These are phyloP conservation scores for Danionella dracula DNA, from an alignment of 2,797 vertebrate species.

Conservation along the genomic window DNA sequence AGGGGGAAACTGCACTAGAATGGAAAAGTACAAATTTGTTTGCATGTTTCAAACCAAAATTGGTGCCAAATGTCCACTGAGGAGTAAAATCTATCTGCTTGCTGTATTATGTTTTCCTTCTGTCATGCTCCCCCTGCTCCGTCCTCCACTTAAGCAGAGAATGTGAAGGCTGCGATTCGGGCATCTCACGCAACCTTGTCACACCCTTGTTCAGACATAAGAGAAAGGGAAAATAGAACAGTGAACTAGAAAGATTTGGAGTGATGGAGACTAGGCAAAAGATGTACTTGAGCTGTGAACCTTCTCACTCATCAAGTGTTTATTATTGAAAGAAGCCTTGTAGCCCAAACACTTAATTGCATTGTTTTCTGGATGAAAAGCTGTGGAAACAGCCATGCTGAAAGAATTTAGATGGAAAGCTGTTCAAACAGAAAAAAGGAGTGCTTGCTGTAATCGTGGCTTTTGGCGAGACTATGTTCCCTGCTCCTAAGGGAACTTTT, in stretches of 20 bases:
- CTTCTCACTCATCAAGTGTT: conserved; percentile 5
- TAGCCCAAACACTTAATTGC: no score
- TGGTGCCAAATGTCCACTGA: conserved; percentile 11
- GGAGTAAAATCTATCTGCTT: conserved; percentile 12
- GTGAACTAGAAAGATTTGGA: not conserved
- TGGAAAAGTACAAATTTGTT: not conserved
- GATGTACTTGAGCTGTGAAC: not conserved
- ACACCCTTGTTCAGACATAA: not conserved
- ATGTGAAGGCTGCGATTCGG: no score
- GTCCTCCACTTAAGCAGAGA: no score
- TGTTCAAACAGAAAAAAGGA: no score
- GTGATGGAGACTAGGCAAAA: conserved; percentile 5
- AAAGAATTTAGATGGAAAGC: no score
- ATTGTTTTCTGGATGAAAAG: no score
- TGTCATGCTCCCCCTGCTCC: no score
- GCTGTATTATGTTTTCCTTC: not conserved
- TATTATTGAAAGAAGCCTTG: conserved; percentile 20
- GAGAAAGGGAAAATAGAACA: no score
- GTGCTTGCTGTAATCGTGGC: no score
- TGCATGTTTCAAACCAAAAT: conserved; percentile 10
- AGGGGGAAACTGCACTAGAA: conserved; percentile 19
- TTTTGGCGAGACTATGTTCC: no score
- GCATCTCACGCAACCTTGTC: not conserved
- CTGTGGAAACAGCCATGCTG: no score
- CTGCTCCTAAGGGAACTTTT: no score